Base-by-base conservation (phyloP, 2,888 invertebrate species). In the Cerastis leucographa region DNA sequence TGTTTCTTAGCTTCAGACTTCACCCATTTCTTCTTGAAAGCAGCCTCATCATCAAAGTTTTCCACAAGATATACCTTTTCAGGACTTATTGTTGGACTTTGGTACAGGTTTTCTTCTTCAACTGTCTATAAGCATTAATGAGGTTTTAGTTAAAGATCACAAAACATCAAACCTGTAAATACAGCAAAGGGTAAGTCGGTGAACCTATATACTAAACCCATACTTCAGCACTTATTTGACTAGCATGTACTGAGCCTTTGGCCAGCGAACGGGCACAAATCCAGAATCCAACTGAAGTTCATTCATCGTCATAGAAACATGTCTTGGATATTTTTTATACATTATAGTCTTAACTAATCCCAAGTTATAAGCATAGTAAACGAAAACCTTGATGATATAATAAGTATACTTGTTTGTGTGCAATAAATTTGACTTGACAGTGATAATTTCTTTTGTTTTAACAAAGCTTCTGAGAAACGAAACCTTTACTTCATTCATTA, bases 1-100 rank as follows among this genome's bases (percentile, higher is more conserved):
- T 99, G 99, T 93, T 99, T 99, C 93, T 99, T 99, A 1, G 99
- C 99, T 92, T 98, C 97, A 0, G 99, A 99, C 85, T 97, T 97
- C 1, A 98, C 96, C 99, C 99, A 99, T 70, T 97, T 97, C 89
- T 98, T 98, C 69, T 97, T 97, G 88, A 99, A 98, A 25, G 97
- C 96, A 17, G 97, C 97, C 59, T 96, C 93, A 92, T 98, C 97
- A 94, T 99, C 99, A 95, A 99, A 99, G 92, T 98, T 98, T 90
- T 99, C 99, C 0, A 98, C 97, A 78, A 99, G 97, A 92, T 98
- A 98, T 46, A 98, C 97, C 87, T 97, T 97, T 42, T 97, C 97
- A 0, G 97, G 94, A 81, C 97, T 97, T 19, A 98, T 95, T 82
- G 96, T 94, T 0, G 99, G 99, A 90, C 98, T 98, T 68, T 97